Percentiles rank a stretch among this genome's conserved stretches.
Evolutionary conservation across 2,888 invertebrate genomes (phyloP).

Genomic region (Drosophila longiperda): DNA sequence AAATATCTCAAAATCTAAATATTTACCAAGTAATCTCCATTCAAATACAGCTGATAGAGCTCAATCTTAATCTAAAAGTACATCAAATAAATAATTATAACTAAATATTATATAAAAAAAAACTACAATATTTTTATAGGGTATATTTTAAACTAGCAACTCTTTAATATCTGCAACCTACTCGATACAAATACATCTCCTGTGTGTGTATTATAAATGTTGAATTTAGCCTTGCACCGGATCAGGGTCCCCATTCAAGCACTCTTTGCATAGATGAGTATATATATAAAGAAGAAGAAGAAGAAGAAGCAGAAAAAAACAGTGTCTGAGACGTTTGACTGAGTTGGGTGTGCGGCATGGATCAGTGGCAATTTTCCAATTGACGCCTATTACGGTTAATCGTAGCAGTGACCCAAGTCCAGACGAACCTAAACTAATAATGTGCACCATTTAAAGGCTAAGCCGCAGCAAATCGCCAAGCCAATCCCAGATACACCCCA

Average conservation of each 20-base stretch:
- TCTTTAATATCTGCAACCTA: background rate
- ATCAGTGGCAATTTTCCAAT: constrained; percentile 78
- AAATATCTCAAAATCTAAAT: too few species aligned
- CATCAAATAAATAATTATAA: too few species aligned
- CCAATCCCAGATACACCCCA: constrained; percentile 45
- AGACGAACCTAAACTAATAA: constrained; percentile 81
- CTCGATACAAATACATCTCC: constrained; percentile 2
- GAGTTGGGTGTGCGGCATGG: constrained; percentile 53
- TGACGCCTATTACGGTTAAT: constrained; percentile 79
- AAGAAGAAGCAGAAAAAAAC: background rate
- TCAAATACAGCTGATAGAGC: too few species aligned
- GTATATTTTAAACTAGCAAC: background rate
- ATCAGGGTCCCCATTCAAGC: constrained; percentile 20
- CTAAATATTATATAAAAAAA: background rate
- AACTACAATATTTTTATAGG: too few species aligned
- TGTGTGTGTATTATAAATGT: background rate
- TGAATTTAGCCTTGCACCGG: constrained; percentile 32
- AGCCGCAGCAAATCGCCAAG: constrained; percentile 69
- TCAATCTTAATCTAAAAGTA: too few species aligned
- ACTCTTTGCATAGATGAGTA: background rate
- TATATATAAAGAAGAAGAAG: background rate
- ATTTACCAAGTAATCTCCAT: too few species aligned
- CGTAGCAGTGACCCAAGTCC: constrained; percentile 81
- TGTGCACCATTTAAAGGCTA: constrained; percentile 76
- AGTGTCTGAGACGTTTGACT: constrained; percentile 28